Conservation (phyloP, 2,888 invertebrate genomes). For the Tetropium fuscum region DNA sequence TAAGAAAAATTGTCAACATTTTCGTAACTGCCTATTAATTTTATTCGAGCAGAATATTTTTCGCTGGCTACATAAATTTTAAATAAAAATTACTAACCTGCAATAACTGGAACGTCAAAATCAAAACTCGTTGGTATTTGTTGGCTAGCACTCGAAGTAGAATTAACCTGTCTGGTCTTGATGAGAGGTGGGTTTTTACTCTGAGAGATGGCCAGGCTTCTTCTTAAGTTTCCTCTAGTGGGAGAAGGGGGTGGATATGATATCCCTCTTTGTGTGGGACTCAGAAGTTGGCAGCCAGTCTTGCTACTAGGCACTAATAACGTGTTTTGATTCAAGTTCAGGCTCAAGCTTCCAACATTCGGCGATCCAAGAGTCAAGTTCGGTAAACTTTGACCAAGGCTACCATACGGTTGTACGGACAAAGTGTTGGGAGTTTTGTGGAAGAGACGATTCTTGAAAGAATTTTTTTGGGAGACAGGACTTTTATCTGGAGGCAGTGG, state of each 20-base stretch:
- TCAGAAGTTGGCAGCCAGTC: slow-evolving; percentile 65
- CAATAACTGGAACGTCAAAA: slow-evolving; percentile 67
- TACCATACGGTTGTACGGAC: slow-evolving; percentile 78
- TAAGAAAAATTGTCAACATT: not conserved
- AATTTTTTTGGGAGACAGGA: slow-evolving; percentile 61
- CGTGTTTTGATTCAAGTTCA: slow-evolving; percentile 67
- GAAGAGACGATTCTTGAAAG: slow-evolving; percentile 62
- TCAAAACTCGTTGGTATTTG: slow-evolving; percentile 64
- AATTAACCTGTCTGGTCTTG: slow-evolving; percentile 82
- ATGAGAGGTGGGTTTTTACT: slow-evolving; percentile 84
- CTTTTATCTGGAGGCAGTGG: slow-evolving; percentile 66
- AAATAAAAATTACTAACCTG: slow-evolving; percentile 57
- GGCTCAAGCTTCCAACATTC: slow-evolving; percentile 60
- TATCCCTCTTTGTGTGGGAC: slow-evolving; percentile 77
- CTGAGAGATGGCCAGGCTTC: slow-evolving; percentile 79
- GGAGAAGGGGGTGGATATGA: slow-evolving; percentile 89
- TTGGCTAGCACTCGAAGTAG: slow-evolving; percentile 62
- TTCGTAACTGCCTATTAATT: not conserved
- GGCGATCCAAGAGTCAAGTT: slow-evolving; percentile 73
- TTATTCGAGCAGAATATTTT: not conserved
- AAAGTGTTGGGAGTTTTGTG: slow-evolving; percentile 76
- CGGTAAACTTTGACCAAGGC: slow-evolving; percentile 84
- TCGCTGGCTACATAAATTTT: not conserved
- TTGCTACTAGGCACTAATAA: slow-evolving; percentile 69
- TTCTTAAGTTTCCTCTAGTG: slow-evolving; percentile 73